Conservation (phyloP, 2,888 invertebrate genomes). For the Drosophila siamana region DNA sequence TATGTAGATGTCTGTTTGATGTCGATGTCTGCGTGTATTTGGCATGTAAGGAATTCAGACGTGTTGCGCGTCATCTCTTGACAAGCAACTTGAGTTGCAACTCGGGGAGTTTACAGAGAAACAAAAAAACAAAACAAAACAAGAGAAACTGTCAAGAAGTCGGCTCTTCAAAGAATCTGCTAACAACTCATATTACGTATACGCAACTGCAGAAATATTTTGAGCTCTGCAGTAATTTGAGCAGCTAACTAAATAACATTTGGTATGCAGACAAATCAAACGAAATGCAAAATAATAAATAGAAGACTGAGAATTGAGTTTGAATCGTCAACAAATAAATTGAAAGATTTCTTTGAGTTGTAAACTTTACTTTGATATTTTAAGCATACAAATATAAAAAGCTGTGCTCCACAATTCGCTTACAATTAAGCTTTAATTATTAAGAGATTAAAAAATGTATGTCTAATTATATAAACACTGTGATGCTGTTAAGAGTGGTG, state of each 20-base stretch:
- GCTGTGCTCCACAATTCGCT: too few species aligned
- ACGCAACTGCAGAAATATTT: not conserved
- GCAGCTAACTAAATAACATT: not conserved
- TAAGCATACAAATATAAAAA: too few species aligned
- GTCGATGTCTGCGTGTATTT: not conserved
- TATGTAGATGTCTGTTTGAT: not conserved
- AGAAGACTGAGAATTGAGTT: too few species aligned
- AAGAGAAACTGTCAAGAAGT: not conserved
- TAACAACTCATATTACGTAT: slow-evolving; percentile 10
- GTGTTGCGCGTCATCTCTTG: not conserved
- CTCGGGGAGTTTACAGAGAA: not conserved
- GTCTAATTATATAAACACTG: too few species aligned
- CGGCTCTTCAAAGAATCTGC: not conserved
- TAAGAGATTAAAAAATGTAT: too few species aligned
- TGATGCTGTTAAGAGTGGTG: too few species aligned
- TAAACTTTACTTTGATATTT: too few species aligned
- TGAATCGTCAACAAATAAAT: too few species aligned
- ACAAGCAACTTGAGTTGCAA: slow-evolving; percentile 5
- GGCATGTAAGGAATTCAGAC: not conserved
- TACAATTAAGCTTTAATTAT: too few species aligned
- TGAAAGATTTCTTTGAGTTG: too few species aligned
- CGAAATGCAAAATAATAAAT: too few species aligned
- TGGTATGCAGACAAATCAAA: too few species aligned
- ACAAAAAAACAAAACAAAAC: not conserved
- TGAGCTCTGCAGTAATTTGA: not conserved